Evolutionary conservation across 1,140 invertebrate genomes (phyloP).

Genomic region (Sitophilus oryzae): DNA sequence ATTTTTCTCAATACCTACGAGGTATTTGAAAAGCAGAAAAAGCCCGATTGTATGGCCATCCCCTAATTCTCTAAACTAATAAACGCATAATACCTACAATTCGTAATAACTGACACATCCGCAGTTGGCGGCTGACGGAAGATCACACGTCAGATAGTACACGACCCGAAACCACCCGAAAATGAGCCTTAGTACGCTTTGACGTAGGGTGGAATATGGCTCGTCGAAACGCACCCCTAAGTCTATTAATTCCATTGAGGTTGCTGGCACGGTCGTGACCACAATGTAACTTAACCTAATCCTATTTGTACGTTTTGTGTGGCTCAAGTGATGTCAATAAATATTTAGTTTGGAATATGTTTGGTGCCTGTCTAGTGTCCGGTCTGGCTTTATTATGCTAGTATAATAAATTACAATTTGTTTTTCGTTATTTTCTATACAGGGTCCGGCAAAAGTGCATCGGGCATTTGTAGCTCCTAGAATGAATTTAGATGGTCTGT

Average conservation of each 20-base stretch:
- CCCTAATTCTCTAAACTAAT: constrained; percentile 3
- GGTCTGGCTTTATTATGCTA: no score
- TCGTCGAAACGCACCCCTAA: constrained; percentile 20
- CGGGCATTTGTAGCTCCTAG: no score
- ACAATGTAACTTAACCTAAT: constrained; percentile 37
- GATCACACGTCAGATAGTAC: constrained; percentile 28
- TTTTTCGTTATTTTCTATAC: no score
- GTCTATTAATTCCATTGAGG: constrained; percentile 33
- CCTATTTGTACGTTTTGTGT: constrained; percentile 38
- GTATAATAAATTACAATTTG: constrained; percentile 22
- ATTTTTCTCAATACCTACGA: no score
- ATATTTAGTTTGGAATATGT: constrained; percentile 34
- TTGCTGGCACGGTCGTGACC: constrained; percentile 32
- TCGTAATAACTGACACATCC: constrained; percentile 26
- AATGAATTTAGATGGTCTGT: no score
- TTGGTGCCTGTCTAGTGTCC: no score
- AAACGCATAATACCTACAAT: constrained; percentile 11
- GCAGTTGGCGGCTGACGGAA: constrained; percentile 28
- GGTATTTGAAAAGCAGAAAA: no score
- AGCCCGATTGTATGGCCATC: neutral
- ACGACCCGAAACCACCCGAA: constrained; percentile 10
- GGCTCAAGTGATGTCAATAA: constrained; percentile 32
- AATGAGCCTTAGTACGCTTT: neutral
- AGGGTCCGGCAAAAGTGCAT: no score
- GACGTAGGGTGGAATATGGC: constrained; percentile 15